A percentile compares a stretch with the other conserved stretches of the same genome.
phyloP scores from a whole-genome alignment of 2,888 invertebrate species.

The Electrophaes corylata region DNA sequence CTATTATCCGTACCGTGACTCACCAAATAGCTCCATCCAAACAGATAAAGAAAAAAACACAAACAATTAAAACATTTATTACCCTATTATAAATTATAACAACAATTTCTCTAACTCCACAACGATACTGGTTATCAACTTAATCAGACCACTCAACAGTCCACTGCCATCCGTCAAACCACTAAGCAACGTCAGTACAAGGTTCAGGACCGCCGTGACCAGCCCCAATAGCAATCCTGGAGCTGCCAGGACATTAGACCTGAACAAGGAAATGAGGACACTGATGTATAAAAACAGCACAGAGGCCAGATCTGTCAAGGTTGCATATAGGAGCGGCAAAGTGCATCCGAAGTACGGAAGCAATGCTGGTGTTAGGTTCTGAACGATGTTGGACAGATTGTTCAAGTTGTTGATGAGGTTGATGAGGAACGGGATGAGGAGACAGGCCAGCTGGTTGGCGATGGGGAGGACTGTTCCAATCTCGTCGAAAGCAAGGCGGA shows the following conservation, averaged over 20 bases:
- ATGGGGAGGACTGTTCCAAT: constrained; percentile 70
- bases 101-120: constrained; percentile 72
- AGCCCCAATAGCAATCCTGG: constrained; percentile 66
- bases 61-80: constrained; percentile 32
- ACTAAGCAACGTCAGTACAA: constrained; percentile 67
- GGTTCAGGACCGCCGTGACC: constrained; percentile 63
- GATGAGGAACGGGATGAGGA: constrained; percentile 71
- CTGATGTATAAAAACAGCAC: constrained; percentile 75
- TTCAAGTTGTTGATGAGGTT: constrained; percentile 77
- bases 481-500: constrained; percentile 74
- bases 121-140: constrained; percentile 67
- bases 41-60: not conserved
- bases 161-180: constrained; percentile 69
- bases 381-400: constrained; percentile 75
- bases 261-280: constrained; percentile 70
- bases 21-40: too few relatives aligned
- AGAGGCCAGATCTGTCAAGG: constrained; percentile 73
- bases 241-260: constrained; percentile 71
- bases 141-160: constrained; percentile 64
- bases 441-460: constrained; percentile 71
- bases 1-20: too few relatives aligned
- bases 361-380: constrained; percentile 73
- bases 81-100: constrained; percentile 43
- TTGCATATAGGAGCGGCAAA: constrained; percentile 69
- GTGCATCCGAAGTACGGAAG: constrained; percentile 78